Percentiles rank a stretch among this genome's conserved stretches.
Conservation (phyloP, 2,113 vertebrate genomes). For the Mesocricetus auratus region DNA sequence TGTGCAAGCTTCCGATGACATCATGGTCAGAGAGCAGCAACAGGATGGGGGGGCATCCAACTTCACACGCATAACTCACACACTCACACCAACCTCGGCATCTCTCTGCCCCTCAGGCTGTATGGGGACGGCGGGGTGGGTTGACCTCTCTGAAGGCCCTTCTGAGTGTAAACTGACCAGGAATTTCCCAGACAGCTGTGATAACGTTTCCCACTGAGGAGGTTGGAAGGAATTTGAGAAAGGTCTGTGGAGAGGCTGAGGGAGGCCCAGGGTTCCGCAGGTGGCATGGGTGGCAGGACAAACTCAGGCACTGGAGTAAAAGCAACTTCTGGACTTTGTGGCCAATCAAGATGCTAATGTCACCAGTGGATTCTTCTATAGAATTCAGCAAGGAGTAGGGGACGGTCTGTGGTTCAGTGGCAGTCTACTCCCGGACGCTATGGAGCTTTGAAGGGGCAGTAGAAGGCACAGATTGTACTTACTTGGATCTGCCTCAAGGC, state of each 20-base stretch:
- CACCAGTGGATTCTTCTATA: conserved; percentile 9
- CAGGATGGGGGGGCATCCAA: neutral
- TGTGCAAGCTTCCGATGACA: neutral
- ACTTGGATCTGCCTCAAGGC: neutral
- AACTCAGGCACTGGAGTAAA: neutral
- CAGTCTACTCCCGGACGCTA: neutral
- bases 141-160: neutral
- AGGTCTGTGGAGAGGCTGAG: neutral
- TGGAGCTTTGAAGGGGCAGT: neutral
- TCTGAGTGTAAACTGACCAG: neutral
- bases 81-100: neutral
- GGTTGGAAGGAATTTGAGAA: neutral
- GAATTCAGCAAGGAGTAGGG: conserved; percentile 6
- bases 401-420: neutral
- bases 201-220: neutral
- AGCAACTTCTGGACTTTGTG: neutral
- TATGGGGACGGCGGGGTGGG: neutral
- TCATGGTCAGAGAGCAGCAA: neutral
- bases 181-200: conserved; percentile 29
- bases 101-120: neutral
- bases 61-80: neutral
- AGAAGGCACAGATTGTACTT: neutral
- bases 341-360: conserved; percentile 35
- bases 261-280: neutral
- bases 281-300: neutral